Percentiles rank a stretch among this genome's conserved stretches.
phyloP scores from a whole-genome alignment of 2,888 invertebrate species.

The Limnephilus marmoratus region DNA sequence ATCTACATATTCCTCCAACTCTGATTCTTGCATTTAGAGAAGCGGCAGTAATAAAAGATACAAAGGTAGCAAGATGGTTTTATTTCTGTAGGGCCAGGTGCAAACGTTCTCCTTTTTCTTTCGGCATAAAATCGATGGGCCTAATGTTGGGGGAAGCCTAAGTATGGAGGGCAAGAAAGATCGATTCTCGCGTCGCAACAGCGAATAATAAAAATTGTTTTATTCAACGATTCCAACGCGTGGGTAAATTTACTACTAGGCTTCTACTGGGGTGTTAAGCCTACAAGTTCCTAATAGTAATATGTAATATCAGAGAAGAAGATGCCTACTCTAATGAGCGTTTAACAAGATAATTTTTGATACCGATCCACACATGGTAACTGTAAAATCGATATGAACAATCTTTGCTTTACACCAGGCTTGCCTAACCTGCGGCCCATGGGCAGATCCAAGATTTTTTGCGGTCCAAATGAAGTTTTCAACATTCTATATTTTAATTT shows the following conservation, averaged over 20 bases:
- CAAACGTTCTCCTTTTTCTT: conserved; percentile 20
- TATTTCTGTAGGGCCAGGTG: conserved; percentile 18
- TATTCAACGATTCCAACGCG: not conserved
- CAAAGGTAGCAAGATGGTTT: not conserved
- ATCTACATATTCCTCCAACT: not conserved
- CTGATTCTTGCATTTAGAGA: not conserved
- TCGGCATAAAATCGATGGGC: conserved; percentile 28
- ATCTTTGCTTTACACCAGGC: too few species aligned
- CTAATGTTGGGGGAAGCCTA: conserved; percentile 16
- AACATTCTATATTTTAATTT: too few species aligned
- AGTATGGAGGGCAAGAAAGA: conserved; percentile 12
- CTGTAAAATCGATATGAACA: too few species aligned
- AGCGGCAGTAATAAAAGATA: conserved; percentile 1
- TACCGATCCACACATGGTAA: too few species aligned
- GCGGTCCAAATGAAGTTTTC: too few species aligned
- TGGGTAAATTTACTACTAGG: not conserved
- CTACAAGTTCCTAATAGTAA: not conserved
- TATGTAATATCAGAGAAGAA: not conserved
- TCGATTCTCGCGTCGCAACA: conserved; percentile 7
- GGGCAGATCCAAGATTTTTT: too few species aligned
- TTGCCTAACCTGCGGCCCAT: too few species aligned
- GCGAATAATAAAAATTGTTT: not conserved
- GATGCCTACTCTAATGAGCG: not conserved
- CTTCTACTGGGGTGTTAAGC: not conserved
- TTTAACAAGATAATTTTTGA: too few species aligned